Conservation (phyloP, 2,113 vertebrate genomes). For the Pachypanchax playfairii region DNA sequence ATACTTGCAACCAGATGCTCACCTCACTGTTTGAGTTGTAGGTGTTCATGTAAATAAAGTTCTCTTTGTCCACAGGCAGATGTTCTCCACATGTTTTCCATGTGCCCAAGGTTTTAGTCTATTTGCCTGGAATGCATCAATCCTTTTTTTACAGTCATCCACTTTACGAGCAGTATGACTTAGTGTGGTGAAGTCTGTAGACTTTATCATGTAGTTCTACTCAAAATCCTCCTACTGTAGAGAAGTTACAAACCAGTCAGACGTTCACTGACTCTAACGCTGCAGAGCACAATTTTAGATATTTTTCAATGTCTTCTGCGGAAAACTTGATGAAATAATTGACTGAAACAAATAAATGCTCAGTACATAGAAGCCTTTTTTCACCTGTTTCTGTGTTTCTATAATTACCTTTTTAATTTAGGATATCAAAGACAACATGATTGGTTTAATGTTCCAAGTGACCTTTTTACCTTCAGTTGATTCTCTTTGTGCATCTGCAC, state of each 20-base stretch:
- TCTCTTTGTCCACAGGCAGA: constrained; percentile 45
- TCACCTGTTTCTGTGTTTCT: too few species aligned
- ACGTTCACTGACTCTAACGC: not conserved
- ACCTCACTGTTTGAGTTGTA: not conserved
- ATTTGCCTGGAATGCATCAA: constrained; percentile 26
- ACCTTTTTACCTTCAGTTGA: too few species aligned
- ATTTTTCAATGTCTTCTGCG: too few species aligned
- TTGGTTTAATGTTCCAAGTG: too few species aligned
- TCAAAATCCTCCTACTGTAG: not conserved
- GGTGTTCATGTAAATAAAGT: constrained; percentile 27
- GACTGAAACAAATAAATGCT: too few species aligned
- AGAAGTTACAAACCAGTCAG: too few species aligned
- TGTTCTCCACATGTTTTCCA: constrained; percentile 45
- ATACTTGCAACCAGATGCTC: constrained; percentile 45
- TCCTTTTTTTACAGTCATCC: constrained; percentile 28
- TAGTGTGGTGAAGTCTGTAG: not conserved
- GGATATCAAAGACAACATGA: too few species aligned
- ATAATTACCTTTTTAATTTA: too few species aligned
- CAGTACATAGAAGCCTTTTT: too few species aligned
- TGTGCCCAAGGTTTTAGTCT: constrained; percentile 13
- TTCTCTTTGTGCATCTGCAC: too few species aligned
- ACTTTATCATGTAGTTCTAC: not conserved
- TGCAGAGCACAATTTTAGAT: not conserved
- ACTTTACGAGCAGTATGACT: not conserved
- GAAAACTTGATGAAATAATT: too few species aligned